A percentile compares a stretch with the other conserved stretches of the same genome.
Evolutionary conservation across 2,797 vertebrate species (phyloP).

Genomic region (Rhabdophis nuchalis): DNA sequence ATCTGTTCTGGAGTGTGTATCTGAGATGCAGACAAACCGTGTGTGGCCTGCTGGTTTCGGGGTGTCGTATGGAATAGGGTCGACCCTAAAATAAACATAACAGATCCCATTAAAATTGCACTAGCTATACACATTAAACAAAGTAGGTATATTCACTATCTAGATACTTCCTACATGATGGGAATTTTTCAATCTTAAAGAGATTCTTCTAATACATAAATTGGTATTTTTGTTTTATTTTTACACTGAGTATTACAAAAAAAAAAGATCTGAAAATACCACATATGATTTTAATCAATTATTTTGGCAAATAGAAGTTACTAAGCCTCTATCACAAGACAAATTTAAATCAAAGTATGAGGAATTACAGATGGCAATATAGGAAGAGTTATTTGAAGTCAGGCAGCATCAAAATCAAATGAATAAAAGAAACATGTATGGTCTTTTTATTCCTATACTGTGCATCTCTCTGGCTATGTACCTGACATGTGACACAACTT

Average conservation of each 20-base stretch:
- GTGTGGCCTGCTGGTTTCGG: slow-evolving; percentile 95
- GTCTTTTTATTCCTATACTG: neutral
- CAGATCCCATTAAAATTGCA: slow-evolving; percentile 69
- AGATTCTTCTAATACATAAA: neutral
- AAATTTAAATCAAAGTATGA: neutral
- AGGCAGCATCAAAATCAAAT: neutral
- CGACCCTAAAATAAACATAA: slow-evolving; percentile 80
- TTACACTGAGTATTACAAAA: neutral
- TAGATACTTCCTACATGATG: neutral
- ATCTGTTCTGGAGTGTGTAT: slow-evolving; percentile 97
- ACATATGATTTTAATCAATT: neutral
- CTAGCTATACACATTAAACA: slow-evolving; percentile 54
- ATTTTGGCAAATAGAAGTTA: neutral
- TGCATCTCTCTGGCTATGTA: fast-evolving
- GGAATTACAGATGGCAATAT: neutral
- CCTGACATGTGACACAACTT: neutral
- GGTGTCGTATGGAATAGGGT: slow-evolving; percentile 93
- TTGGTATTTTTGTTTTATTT: neutral
- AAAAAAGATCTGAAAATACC: neutral
- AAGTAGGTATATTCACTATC: neutral
- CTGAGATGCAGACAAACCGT: slow-evolving; percentile 94
- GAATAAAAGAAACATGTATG: neutral
- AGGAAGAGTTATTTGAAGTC: neutral
- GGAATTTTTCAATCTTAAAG: neutral
- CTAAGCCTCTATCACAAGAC: neutral